A percentile compares a stretch with the other conserved stretches of the same genome.
phyloP scores from a whole-genome alignment of 2,113 vertebrate genomes.

The Sisor rabdophorus region DNA sequence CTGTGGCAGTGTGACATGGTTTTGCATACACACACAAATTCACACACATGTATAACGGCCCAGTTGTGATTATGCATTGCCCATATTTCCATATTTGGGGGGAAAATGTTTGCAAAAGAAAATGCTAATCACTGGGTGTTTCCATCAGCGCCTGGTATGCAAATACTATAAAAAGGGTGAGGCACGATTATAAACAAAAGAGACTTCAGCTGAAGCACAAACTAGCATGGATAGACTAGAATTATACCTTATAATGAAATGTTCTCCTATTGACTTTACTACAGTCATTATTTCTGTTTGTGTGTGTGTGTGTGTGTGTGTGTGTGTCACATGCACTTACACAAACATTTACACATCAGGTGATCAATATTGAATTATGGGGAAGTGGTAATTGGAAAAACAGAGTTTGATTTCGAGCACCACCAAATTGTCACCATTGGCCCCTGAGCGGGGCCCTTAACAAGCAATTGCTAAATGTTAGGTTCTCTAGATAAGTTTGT shows the following conservation, averaged over 20 bases:
- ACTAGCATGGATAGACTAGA: not conserved
- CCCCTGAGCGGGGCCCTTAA: no score
- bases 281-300: slow-evolving; percentile 8
- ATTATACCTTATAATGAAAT: not conserved
- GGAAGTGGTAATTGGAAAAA: no score
- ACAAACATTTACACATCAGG: not conserved
- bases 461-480: no score
- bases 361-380: no score
- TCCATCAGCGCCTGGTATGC: slow-evolving; percentile 20
- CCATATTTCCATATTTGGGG: slow-evolving; percentile 13
- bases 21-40: slow-evolving; percentile 5
- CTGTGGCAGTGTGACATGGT: slow-evolving; percentile 35
- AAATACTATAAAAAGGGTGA: slow-evolving; percentile 13
- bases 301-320: slow-evolving; percentile 8
- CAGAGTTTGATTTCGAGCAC: no score
- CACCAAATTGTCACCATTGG: no score
- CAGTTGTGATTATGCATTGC: slow-evolving; percentile 5
- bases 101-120: not conserved
- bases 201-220: slow-evolving; percentile 6
- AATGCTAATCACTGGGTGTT: slow-evolving; percentile 22
- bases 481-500: no score
- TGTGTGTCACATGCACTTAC: not conserved
- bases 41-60: slow-evolving; percentile 11
- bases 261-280: not conserved
- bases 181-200: slow-evolving; percentile 14